A percentile compares a stretch with the other conserved stretches of the same genome.
Evolutionary conservation across 2,888 invertebrate genomes (phyloP).

Genomic region (Schizaphis graminum): DNA sequence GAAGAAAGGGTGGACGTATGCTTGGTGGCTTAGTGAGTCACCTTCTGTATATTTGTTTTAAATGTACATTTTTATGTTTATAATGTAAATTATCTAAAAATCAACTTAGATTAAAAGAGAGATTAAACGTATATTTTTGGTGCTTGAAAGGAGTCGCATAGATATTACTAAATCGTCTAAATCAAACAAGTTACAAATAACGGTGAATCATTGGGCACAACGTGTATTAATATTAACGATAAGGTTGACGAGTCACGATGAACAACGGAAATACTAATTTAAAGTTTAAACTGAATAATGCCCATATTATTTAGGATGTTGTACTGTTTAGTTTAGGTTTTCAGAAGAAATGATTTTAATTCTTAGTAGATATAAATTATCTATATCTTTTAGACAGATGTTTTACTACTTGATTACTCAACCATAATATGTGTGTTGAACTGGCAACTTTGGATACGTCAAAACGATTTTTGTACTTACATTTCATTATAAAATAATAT

Average conservation of each 20-base stretch:
- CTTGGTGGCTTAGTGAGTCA: too few species aligned
- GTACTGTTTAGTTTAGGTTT: slow-evolving; percentile 2
- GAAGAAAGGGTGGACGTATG: too few species aligned
- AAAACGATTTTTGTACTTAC: not conserved
- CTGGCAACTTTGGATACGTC: not conserved
- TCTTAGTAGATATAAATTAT: slow-evolving; percentile 8
- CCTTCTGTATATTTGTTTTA: not conserved
- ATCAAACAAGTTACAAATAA: not conserved
- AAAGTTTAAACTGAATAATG: not conserved
- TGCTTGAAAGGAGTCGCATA: not conserved
- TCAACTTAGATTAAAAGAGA: not conserved
- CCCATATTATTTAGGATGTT: not conserved
- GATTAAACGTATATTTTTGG: not conserved
- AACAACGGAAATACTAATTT: slow-evolving; percentile 38
- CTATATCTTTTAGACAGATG: slow-evolving; percentile 24
- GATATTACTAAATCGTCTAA: not conserved
- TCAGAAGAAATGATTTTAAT: not conserved
- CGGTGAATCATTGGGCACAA: slow-evolving; percentile 14
- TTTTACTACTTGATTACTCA: slow-evolving; percentile 27
- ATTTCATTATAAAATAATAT: not conserved
- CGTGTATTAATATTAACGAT: slow-evolving; percentile 5
- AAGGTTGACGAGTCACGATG: slow-evolving; percentile 5
- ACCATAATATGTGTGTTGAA: not conserved
- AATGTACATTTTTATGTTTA: not conserved
- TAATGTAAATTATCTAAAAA: not conserved